Conservation (phyloP, 2,113 vertebrate species). For the Seriola aureovittata region DNA sequence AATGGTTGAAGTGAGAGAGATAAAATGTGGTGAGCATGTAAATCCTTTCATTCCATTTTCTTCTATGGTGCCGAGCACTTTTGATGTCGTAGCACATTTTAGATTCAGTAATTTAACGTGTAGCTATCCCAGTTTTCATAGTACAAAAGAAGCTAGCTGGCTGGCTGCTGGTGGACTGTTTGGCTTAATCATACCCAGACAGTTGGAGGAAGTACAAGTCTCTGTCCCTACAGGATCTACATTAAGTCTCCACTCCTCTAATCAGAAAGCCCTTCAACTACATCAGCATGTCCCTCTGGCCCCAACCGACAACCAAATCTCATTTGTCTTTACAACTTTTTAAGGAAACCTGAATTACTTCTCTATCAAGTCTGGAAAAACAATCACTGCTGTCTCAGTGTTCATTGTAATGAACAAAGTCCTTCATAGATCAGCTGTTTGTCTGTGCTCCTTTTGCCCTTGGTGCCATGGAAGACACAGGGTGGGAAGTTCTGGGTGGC, state of each 20-base stretch:
- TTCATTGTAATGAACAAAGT: slow-evolving; percentile 20
- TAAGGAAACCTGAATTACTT: slow-evolving; percentile 27
- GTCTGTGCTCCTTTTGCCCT: slow-evolving; percentile 39
- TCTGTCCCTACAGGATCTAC: slow-evolving; percentile 65
- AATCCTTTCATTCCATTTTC: slow-evolving; percentile 2
- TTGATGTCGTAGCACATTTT: slow-evolving; percentile 18
- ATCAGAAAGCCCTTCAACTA: slow-evolving; percentile 64
- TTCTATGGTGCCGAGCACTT: slow-evolving; percentile 6
- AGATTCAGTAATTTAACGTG: slow-evolving; percentile 17
- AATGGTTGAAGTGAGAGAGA: not conserved
- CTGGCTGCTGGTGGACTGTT: slow-evolving; percentile 47
- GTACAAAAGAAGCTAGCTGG: slow-evolving; percentile 39
- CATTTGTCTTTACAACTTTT: slow-evolving; percentile 47
- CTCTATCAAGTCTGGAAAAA: slow-evolving; percentile 32
- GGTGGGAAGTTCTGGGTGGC: slow-evolving; percentile 60
- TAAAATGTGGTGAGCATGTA: slow-evolving; percentile 22
- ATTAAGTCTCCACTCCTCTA: slow-evolving; percentile 64
- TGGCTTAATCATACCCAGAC: slow-evolving; percentile 78
- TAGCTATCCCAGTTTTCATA: not conserved
- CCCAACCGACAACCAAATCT: slow-evolving; percentile 33
- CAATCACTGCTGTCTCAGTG: not conserved
- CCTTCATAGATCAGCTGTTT: slow-evolving; percentile 5
- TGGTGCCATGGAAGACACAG: slow-evolving; percentile 48
- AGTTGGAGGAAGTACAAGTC: slow-evolving; percentile 66
- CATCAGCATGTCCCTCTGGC: slow-evolving; percentile 52